These are phyloP conservation scores for Sepioteuthis lessoniana DNA, from an alignment of 2,888 invertebrate species.

Conservation along the genomic window DNA sequence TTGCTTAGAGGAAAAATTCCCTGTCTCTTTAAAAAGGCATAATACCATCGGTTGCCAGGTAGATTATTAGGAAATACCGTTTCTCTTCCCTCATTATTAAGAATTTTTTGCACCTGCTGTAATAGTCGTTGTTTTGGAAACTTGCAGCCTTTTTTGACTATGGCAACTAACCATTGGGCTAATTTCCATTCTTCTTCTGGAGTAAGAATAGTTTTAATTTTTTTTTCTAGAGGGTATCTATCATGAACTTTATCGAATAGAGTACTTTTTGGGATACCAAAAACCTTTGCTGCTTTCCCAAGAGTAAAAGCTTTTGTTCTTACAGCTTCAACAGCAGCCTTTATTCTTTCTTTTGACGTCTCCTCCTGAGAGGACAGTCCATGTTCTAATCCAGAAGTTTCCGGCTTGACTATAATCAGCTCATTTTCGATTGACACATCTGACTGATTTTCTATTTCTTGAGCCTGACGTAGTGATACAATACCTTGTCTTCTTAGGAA, in stretches of 20 bases:
- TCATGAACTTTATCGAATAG: neutral
- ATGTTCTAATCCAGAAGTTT: neutral
- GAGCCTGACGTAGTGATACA: neutral
- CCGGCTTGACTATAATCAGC: neutral
- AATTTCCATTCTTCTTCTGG: neutral
- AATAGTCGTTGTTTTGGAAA: neutral
- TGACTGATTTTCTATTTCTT: neutral
- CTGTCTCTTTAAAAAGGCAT: neutral
- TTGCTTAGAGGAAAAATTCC: neutral
- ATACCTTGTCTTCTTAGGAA: conserved; percentile 33
- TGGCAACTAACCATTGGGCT: neutral
- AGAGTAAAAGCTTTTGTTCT: neutral
- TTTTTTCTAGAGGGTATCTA: neutral
- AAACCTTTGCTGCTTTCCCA: conserved; percentile 33
- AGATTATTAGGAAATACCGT: conserved; percentile 9
- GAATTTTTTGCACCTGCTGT: neutral
- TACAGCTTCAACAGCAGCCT: neutral
- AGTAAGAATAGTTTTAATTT: neutral
- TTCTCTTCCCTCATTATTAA: neutral
- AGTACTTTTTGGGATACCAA: neutral
- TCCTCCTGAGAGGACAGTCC: neutral
- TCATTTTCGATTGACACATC: neutral
- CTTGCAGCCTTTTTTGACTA: neutral
- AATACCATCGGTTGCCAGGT: neutral
- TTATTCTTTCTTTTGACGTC: neutral